Base-by-base conservation (phyloP, 2,888 invertebrate species). In the Drosophila limbata region DNA sequence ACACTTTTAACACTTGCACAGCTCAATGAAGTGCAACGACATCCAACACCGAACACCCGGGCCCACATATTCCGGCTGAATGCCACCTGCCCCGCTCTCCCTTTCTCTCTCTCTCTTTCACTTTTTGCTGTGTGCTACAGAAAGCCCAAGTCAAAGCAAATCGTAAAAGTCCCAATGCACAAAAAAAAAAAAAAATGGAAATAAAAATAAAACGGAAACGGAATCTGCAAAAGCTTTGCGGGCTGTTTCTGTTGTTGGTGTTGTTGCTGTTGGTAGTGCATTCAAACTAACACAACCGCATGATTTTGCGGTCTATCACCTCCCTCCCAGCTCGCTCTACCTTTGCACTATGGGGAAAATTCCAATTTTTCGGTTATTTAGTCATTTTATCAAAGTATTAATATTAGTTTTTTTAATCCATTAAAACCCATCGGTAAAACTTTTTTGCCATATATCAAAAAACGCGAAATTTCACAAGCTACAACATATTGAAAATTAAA, bases 1-100 rank as follows among this genome's bases (percentile, higher is more conserved):
- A 81, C 86, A 84, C 81, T 86, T 87, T 86, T 84, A 84, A 87
- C 84, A 86, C 86, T 86, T 86, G 84, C 79, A 83, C 79, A 74
- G 84, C 81, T 84, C 84, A 86, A 84, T 84, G 84, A 81, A 81
- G 84, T 86, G 87, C 81, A 84, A 77, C 80, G 69, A 77, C 76
- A 53, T 42, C 42, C 47, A 50, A 48, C 69, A 39, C 59, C 60
- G 60, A 53, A 39, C 63, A 28, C 48, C 47, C 59, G 15, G 55
- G 61, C 48, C 72, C 71, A 35, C 71, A 60, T 51, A 51, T 60
- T 61, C 61, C 44, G 37, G 61, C 66, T 63, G 45, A 13, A 17
- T 42, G 19, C 33, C 42, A 10, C 31, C 17, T 42, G 50, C 25
- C 48, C 5, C 44, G 13, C 21, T 21, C 15, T n/a, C n/a, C 5